A percentile compares a stretch with the other conserved stretches of the same genome.
Evolutionary conservation across 2,113 vertebrate species (phyloP).

Genomic region (Recurvirostra avosetta): DNA sequence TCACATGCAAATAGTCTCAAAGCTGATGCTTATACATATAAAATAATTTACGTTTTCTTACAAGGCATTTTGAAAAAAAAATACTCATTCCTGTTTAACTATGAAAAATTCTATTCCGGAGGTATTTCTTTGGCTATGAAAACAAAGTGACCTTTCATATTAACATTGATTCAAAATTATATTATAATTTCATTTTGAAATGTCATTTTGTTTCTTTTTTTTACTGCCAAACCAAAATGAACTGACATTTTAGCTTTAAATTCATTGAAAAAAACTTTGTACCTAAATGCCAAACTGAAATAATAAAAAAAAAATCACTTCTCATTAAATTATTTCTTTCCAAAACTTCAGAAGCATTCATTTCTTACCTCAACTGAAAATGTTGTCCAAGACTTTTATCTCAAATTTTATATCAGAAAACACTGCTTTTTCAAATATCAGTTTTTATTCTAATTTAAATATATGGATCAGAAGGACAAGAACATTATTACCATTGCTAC

Average conservation of each 20-base stretch:
- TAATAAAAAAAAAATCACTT: neutral
- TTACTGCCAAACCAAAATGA: neutral
- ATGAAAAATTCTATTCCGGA: neutral
- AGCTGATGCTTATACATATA: neutral
- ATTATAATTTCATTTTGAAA: constrained; percentile 47
- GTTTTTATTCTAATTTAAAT: neutral
- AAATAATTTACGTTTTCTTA: neutral
- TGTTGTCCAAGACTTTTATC: neutral
- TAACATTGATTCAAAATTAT: constrained; percentile 34
- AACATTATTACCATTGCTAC: neutral
- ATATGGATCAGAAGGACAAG: neutral
- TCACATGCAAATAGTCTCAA: neutral
- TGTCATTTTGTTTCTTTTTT: constrained; percentile 30
- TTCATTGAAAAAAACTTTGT: neutral
- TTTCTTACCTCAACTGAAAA: neutral
- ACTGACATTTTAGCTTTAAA: constrained; percentile 37
- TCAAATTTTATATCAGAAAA: neutral
- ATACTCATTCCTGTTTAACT: neutral
- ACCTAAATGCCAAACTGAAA: constrained; percentile 12
- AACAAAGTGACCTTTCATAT: constrained; percentile 37
- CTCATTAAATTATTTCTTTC: neutral
- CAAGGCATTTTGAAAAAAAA: neutral
- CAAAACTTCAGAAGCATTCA: neutral
- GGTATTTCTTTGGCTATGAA: neutral
- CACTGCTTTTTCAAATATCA: neutral